Evolutionary conservation across 2,888 invertebrate genomes (phyloP), one percentile per base, ranked within the genome.

Genomic region (Coleophora deauratella): DNA sequence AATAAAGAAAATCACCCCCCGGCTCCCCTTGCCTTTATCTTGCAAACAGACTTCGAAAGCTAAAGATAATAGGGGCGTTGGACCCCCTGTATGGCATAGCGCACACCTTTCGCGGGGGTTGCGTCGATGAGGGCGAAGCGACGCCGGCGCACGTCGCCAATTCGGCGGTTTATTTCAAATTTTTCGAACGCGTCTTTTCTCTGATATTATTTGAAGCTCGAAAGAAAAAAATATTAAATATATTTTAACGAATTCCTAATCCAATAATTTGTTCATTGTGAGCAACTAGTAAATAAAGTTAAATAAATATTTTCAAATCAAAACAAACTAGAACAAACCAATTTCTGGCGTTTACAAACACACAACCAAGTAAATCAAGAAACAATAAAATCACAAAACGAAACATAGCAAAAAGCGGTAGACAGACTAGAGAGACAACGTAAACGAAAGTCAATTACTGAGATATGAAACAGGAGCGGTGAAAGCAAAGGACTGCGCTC

Each of bases 1-100:
- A 82, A 84, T 84, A 84, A 85, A 84, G 84, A 84, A 84, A 84
- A 77, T 79, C 80, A 80, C 77, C 82, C 82, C 40, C 81, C 79
- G 65, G 64, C 70, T 73, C 76, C 79, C 75, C 70, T 74, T 77
- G 76, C 81, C 84, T 85, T 85, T 85, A 84, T 85, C 85, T 85
- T 85, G 85, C 81, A 76, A 77, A 77, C 77, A 82, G 81, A 84
- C 81, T 82, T 84, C 71, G 66, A 75, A 77, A 78, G 79, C 71
- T 80, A 79, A 85, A 85, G 84, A 85, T 84, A 84, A 84, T 85
- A 85, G 84, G 80, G 84, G 80, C 70, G 69, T 68, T 63, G 63
- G 61, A 66, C 74, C 78, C 77, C 76, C 63, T 54, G 48, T 51
- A 51, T 59, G 53, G 50, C 62, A 59, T 64, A 49, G 58, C 66